These are phyloP conservation scores for Drosophila biarmipes DNA, from an alignment of 1,140 invertebrate genomes.

Conservation along the genomic window DNA sequence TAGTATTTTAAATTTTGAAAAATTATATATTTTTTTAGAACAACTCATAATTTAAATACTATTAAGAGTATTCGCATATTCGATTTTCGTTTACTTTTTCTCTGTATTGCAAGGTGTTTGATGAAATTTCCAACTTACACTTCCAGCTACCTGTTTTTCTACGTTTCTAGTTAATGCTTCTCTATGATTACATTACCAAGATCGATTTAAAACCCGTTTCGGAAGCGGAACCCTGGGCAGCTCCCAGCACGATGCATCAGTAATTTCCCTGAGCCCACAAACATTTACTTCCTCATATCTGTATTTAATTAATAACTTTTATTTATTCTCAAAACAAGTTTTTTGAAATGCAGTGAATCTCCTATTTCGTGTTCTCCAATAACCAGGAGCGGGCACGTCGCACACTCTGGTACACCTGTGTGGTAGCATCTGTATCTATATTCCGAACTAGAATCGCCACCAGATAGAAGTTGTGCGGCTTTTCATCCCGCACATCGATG, in stretches of 20 bases:
- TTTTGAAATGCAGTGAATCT: not conserved
- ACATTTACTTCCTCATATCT: constrained; percentile 17
- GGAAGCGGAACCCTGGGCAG: constrained; percentile 21
- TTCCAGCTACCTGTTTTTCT: constrained; percentile 6
- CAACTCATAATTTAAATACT: too few species aligned
- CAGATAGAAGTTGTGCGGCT: constrained; percentile 58
- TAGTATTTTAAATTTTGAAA: too few species aligned
- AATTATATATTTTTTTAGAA: too few species aligned
- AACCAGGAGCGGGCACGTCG: constrained; percentile 50
- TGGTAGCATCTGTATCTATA: constrained; percentile 4
- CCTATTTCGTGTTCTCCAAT: constrained; percentile 21
- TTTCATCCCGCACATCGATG: constrained; percentile 38
- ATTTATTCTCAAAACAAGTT: not conserved
- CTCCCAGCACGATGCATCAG: constrained; percentile 26
- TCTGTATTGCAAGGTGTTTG: not conserved
- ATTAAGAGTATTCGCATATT: not conserved
- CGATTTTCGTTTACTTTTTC: not conserved
- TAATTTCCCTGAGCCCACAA: constrained; percentile 14
- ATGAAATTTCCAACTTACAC: not conserved
- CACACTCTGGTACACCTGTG: constrained; percentile 58
- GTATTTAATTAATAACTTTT: constrained; percentile 17
- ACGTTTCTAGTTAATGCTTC: constrained; percentile 1
- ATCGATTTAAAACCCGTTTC: constrained; percentile 48
- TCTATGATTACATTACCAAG: constrained; percentile 17
- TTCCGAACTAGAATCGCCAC: constrained; percentile 33